phyloP scores from a whole-genome alignment of 64 coral and sea anemone genomes.

The Stichodactyla mertensii region DNA sequence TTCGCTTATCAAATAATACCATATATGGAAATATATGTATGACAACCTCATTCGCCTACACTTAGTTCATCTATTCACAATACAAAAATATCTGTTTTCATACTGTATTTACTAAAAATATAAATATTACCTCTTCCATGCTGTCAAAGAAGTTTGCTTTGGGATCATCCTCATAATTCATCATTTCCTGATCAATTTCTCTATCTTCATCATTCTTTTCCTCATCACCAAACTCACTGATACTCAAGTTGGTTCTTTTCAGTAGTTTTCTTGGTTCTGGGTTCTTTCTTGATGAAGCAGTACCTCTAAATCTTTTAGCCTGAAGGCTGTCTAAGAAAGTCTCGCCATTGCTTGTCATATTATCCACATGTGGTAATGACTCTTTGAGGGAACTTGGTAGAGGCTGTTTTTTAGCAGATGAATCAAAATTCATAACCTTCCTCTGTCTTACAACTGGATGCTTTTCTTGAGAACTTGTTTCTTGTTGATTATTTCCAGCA shows the following conservation, averaged over 20 bases:
- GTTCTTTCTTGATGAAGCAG: constrained; percentile 11
- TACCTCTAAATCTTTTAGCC: not conserved
- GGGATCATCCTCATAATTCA: not conserved
- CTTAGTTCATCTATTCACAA: no score
- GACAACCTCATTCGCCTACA: no score
- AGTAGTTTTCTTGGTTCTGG: constrained; percentile 6
- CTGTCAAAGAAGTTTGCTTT: not conserved
- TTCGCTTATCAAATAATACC: no score
- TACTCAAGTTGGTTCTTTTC: not conserved
- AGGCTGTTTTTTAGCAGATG: not conserved
- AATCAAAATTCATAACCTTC: not conserved
- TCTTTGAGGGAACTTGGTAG: not conserved
- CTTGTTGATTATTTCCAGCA: not conserved
- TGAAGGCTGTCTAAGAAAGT: not conserved
- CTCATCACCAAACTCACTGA: not conserved
- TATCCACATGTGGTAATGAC: not conserved
- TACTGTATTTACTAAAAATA: no score
- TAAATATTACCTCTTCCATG: not conserved
- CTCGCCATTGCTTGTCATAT: not conserved
- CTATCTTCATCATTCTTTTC: not conserved
- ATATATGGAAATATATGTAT: no score
- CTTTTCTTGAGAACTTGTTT: not conserved
- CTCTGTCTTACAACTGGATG: not conserved
- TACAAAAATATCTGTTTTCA: no score
- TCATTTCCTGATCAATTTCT: not conserved